These are phyloP conservation scores for Ctenodactylus gundi DNA, from an alignment of 2,113 vertebrate species.

Conservation along the genomic window DNA sequence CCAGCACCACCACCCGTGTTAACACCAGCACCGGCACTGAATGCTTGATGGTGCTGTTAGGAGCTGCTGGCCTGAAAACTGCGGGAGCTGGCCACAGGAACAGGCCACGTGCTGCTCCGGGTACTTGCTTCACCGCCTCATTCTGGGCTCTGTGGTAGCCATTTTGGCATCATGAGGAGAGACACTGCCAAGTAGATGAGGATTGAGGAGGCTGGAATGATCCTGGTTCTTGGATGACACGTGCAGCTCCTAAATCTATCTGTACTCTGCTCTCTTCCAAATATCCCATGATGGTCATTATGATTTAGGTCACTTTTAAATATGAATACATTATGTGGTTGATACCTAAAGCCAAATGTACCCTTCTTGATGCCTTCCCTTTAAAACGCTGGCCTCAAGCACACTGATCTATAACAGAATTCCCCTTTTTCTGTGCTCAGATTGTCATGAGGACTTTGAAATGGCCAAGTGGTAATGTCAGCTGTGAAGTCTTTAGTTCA, in stretches of 20 bases:
- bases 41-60: neutral
- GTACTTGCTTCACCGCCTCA: neutral
- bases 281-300: neutral
- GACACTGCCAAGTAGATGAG: neutral
- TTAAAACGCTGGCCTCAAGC: neutral
- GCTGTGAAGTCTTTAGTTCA: neutral
- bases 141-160: neutral
- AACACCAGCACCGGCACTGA: neutral
- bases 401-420: neutral
- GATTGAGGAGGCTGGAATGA: neutral
- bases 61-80: neutral
- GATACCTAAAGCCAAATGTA: neutral
- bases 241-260: neutral
- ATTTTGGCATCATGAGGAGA: neutral
- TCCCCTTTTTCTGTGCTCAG: neutral
- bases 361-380: neutral
- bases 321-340: neutral
- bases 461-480: neutral
- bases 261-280: neutral
- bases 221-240: neutral
- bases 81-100: neutral
- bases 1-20: rapidly evolving
- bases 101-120: too few relatives aligned
- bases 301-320: neutral
- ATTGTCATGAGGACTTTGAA: neutral